Evolutionary conservation across 2,888 invertebrate species (phyloP), one percentile per base, ranked within the genome.

Genomic region (Beris chalybata): DNA sequence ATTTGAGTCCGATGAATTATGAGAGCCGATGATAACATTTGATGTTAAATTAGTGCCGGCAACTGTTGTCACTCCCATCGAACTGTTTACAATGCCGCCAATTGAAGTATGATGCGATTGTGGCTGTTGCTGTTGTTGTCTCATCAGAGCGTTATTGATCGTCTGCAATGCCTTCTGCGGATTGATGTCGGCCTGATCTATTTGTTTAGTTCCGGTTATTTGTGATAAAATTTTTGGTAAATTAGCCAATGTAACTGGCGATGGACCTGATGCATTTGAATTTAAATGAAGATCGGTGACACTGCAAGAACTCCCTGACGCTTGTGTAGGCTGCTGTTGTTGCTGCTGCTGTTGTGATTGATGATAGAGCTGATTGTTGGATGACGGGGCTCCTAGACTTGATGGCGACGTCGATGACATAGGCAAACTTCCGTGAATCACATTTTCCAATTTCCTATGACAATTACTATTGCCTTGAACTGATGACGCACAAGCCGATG

Each of bases 131-230:
- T 66, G 64, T 38, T 61, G 66, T 43, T 71, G 68, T 74, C 74
- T 55, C 74, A 82, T 67, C 75, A 78, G 75, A 75, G 80, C 67
- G 65, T 69, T 83, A 73, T 85, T 84, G 70, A 85, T 79, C 52
- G 85, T 85, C 75, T 84, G 83, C 67, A 85, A 76, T 65, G 85
- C 82, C 73, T 85, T 83, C 69, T 84, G 84, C 48, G 84, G 82
- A 61, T 83, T 82, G 65, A 84, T 78, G 67, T 83, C 84, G 57
- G 81, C 81, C 72, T 81, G 83, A 72, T 82, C 84, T 70, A 72
- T 69, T 70, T 64, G 73, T 73, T 76, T 68, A 71, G 74, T 77
- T 71, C 79, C 78, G 66, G 80, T 78, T 67, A 82, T 84, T 81
- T 82, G 85, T 71, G 81, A 83, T 70, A 84, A 76, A 66, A 83